Base-by-base conservation (phyloP, 2,888 invertebrate genomes). In the Formica aserva region DNA sequence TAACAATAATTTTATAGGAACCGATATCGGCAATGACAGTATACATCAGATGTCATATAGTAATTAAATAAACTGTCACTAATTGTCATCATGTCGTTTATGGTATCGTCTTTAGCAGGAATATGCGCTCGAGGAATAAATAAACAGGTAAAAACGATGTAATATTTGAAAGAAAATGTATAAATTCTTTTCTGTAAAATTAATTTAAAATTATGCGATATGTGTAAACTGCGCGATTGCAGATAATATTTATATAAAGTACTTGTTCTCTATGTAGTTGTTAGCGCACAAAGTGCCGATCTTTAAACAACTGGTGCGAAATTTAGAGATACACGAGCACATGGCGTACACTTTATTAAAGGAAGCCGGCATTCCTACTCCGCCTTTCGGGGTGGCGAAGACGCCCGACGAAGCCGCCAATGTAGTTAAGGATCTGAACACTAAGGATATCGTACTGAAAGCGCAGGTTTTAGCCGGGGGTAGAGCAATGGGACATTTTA, bases 391-490 rank as follows among this genome's bases (percentile, higher is more conserved):
- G 87, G 97, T 99, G 32, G 98, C 98, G 52, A 97, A 96, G 93
- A 97, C 97, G 66, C 96, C 96, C 84, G 96, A 97, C 63, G 98
- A 98, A 95, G 98, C 97, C 45, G 95, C 95, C 62, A 96, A 97
- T 92, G 97, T 97, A 93, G 98, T 98, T 8, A 95, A 95, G 86
- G 96, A 96, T 32, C 95, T 98, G 45, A 96, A 97, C 83, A 96
- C 97, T 74, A 97, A 97, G 91, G 98, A 98, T 94, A 96, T 98
- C 84, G 98, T 98, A 26, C 95, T 98, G 75, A 98, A 98, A 94
- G 98, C 98, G 9, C 98, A 98, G 96, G 98, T 98, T 83, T 96
- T 99, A 84, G 98, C 99, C 88, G 99, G 99, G 86, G 99, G 99
- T 18, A 96, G 99, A 93, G 99, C 98, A 81, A 97, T 97, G 94